Evolutionary conservation across 2,797 vertebrate genomes (phyloP), one percentile per base, ranked within the genome.

Genomic region (Protonibea diacanthus): DNA sequence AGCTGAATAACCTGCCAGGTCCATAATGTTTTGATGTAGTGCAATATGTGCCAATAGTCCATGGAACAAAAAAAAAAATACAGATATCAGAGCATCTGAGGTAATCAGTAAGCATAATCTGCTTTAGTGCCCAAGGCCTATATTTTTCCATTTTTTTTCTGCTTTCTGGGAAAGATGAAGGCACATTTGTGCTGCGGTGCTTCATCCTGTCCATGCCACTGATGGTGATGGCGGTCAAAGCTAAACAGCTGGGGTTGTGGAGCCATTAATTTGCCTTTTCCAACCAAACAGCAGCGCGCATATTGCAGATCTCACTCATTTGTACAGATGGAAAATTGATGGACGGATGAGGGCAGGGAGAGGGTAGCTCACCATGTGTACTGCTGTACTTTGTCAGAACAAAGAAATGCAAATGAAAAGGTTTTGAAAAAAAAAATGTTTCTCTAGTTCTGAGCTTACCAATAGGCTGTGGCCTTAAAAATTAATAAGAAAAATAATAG

Each of bases 101-200:
- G 63, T 56, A 74, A 92, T 93, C 89, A 78, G 90, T 91, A 88
- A 74, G 66, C 60, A 66, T 9, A 78, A 51, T 74, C 81, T 42
- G 66, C 65, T 69, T 25, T 64, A 65, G 38, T 56, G 55, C 79
- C 79, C 79, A 71, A 38, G 76, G 75, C 33, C 23, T 13, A 75
- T 38, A 75, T 72, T 65, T 72, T 65, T 75, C 72, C 71, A 63
- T 49, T 60, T 25, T 71, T 49, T 63, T 25, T 57, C 20, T 67
- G 78, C 44, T 75, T 78, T 81, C 57, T 67, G 60, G 57, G 56
- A 89, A 83, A 87, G 63, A 67, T 42, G 55, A 72, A 40, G 69
- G 44, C 61, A 20, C 45, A 57, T 86, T 71, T 75, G 62, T 71
- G 68, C 75, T 18, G 52, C 47, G 3, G 44, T 70, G 64, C 48